Base-by-base conservation (phyloP, 1,140 invertebrate species). In the Phthorimaea operculella region DNA sequence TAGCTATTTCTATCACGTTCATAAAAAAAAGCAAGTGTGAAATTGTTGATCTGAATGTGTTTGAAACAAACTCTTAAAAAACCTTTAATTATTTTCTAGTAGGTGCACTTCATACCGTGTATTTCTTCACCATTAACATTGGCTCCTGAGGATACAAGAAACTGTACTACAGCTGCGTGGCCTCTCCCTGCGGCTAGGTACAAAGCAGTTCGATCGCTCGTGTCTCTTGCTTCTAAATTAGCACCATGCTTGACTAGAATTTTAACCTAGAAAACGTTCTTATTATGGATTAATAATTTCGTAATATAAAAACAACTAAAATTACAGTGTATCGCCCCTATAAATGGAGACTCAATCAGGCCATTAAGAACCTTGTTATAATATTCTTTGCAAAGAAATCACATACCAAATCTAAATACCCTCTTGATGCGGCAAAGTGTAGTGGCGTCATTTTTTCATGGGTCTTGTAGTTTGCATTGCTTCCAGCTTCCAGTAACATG, bases 101-200 rank as follows among this genome's bases (percentile, higher is more conserved):
- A n/a, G n/a, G n/a, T n/a, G n/a, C n/a, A n/a, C n/a, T n/a, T n/a
- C n/a, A n/a, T 39, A 81, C 88, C 58, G 90, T 88, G 59, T 77
- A 96, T 47, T 94, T 93, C 77, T 86, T 96, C 65, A 90, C 93
- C 17, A 90, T 95, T 74, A 89, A 95, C 49, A 83, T 97, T 60
- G 87, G 93, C 68, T 87, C 93, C 83, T 90, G 92, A 52, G 33
- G 76, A 60, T 48, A 89, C 82, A 6, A 85, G 68, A 50, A 69
- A 81, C 49, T 70, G 73, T 3, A 82, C 69, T n/a, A 83, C 72
- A 63, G 77, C 69, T 7, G 61, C 36, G 44, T 82, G 77, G n/a
- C 77, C 76, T 51, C 72, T 64, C 4, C 69, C 69, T 7, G 76
- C 69, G 33, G 82, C 78, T 48, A 82, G 59, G 51, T 81, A 82